These are phyloP conservation scores for Gasteruption jaculator DNA, from an alignment of 2,888 invertebrate genomes.

Conservation along the genomic window DNA sequence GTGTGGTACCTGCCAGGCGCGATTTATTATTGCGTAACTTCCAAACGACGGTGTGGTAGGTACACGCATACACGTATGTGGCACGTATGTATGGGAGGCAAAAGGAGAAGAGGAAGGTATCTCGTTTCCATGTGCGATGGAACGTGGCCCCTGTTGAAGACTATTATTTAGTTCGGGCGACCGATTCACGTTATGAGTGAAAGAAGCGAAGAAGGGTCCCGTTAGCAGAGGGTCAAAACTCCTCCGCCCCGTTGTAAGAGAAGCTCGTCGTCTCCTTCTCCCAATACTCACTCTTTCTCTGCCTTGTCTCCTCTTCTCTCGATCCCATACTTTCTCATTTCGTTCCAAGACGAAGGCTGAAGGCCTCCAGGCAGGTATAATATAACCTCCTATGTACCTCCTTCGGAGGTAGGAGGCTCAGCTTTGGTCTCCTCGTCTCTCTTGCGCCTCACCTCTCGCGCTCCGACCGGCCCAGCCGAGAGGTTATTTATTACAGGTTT, in stretches of 20 bases:
- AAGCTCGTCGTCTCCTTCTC: constrained; percentile 18
- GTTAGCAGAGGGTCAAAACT: constrained; percentile 48
- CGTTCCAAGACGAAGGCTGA: constrained; percentile 42
- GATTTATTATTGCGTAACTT: too few species aligned
- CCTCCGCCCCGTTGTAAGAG: constrained; percentile 29
- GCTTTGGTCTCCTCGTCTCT: constrained; percentile 11
- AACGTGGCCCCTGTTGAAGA: constrained; percentile 31
- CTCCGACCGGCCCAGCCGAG: constrained; percentile 33
- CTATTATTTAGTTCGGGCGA: constrained; percentile 42
- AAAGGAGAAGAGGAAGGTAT: too few species aligned
- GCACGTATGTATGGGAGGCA: too few species aligned
- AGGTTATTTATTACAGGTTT: constrained; percentile 48
- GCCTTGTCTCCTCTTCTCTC: constrained; percentile 25
- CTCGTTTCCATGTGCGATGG: constrained; percentile 29
- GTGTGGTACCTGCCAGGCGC: too few species aligned
- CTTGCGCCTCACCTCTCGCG: constrained; percentile 17
- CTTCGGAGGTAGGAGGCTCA: constrained; percentile 16
- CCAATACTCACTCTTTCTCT: constrained; percentile 20
- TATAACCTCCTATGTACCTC: constrained; percentile 32
- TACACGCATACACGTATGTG: too few species aligned
- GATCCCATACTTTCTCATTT: constrained; percentile 40
- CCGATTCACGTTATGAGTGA: constrained; percentile 44
- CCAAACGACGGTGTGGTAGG: too few species aligned
- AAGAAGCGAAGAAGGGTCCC: constrained; percentile 47
- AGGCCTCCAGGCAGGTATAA: constrained; percentile 44